Evolutionary conservation across 2,888 invertebrate genomes (phyloP).

Genomic region (Atherix ibis): DNA sequence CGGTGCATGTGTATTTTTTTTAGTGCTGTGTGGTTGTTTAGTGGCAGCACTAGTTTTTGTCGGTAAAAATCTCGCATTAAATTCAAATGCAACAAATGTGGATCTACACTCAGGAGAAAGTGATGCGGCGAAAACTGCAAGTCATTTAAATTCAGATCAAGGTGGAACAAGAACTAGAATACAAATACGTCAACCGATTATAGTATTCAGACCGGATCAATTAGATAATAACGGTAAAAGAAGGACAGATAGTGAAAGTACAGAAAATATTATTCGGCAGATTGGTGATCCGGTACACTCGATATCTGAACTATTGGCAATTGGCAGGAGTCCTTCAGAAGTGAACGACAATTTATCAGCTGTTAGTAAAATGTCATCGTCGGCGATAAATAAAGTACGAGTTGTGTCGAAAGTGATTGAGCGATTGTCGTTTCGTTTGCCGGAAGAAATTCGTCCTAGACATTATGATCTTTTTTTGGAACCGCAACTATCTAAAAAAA

Average conservation of each 20-base stretch:
- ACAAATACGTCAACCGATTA: not conserved
- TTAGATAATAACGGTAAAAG: not conserved
- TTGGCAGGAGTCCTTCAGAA: too few species aligned
- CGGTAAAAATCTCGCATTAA: conserved; percentile 16
- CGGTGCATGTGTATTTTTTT: conserved; percentile 27
- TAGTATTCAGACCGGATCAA: not conserved
- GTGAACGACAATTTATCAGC: too few species aligned
- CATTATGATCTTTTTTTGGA: conserved; percentile 47
- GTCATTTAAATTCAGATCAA: not conserved
- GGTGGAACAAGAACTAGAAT: not conserved
- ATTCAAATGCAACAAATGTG: not conserved
- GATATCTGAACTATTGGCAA: too few species aligned
- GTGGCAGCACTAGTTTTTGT: conserved; percentile 28
- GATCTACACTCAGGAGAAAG: conserved; percentile 8
- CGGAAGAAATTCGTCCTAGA: conserved; percentile 40
- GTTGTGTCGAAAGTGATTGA: conserved; percentile 24
- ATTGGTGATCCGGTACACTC: too few species aligned
- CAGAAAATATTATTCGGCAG: too few species aligned
- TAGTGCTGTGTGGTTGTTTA: conserved; percentile 26
- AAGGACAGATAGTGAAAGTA: too few species aligned
- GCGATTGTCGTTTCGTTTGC: conserved; percentile 37
- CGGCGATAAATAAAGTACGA: too few species aligned
- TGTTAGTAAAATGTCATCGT: conserved; percentile 8
- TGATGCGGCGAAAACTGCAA: not conserved
- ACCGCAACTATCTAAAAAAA: conserved; percentile 44